Base-by-base conservation (phyloP, 2,797 vertebrate species). In the Octomys mimax region DNA sequence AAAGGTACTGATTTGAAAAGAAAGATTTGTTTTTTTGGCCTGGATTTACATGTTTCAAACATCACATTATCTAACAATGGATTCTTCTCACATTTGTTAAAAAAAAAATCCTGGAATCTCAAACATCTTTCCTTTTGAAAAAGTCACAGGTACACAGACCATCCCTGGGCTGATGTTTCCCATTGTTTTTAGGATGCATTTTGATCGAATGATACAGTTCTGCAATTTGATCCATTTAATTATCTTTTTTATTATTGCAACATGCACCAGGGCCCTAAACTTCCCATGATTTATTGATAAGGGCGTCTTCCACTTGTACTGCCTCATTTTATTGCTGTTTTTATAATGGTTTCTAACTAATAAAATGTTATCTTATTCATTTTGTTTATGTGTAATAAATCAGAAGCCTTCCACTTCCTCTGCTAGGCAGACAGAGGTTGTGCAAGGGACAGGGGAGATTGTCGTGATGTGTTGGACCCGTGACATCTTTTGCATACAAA, bases 341-440 rank as follows among this genome's bases (percentile, higher is more conserved):
- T 98, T 98, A 95, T 98, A 98, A 98, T 98, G 97, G 96, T 97
- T 98, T 98, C 98, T 98, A 77, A 91, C 98, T 98, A 98, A 98
- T 98, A 99, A 99, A 98, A 98, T 98, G 98, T 98, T 98, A 98
- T 98, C 98, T 98, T 98, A 98, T 98, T 98, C 98, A 97, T 98
- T 98, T 97, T 98, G 98, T 98, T 98, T 98, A 97, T 96, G 96
- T 97, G 97, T 98, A 98, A 98, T 98, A 98, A 98, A 98, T 98
- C 98, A 98, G 98, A 97, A 98, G 97, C 92, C 97, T 97, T 97
- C 96, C 64, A 1, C 92, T 97, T 98, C 97, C 87, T 97, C 97
- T 84, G 93, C 98, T 87, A 54, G 93, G 97, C 97, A 97, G 98
- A 98, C 97, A 97, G 89, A 52, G 3, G 95, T 96, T 96, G 82